Percentiles rank a stretch among this genome's conserved stretches.
Conservation (phyloP, 2,113 vertebrate species). For the Monopterus albus region DNA sequence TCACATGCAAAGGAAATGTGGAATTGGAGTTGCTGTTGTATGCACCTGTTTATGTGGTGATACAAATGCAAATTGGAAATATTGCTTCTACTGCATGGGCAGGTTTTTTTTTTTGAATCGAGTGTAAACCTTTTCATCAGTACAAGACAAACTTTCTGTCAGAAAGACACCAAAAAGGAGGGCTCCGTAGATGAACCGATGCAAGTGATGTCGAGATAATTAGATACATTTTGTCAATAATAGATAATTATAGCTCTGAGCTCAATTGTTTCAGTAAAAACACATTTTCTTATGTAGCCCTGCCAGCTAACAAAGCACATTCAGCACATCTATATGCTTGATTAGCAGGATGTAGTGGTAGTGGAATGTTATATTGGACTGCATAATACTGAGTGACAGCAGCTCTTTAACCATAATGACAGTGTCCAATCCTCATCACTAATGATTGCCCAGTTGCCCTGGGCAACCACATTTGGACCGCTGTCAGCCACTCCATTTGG, state of each 20-base stretch:
- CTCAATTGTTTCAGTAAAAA: no score
- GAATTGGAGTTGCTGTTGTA: slow-evolving; percentile 22
- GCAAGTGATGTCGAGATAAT: no score
- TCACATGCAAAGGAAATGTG: slow-evolving; percentile 43
- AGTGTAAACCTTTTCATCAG: neutral
- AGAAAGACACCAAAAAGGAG: neutral
- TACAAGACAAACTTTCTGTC: no score
- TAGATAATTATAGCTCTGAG: no score
- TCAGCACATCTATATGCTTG: slow-evolving; percentile 19
- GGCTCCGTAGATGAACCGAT: neutral
- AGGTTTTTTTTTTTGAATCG: slow-evolving; percentile 2
- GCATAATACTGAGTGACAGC: slow-evolving; percentile 12
- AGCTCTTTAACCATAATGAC: slow-evolving; percentile 36
- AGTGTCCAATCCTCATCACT: slow-evolving; percentile 16
- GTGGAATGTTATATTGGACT: neutral
- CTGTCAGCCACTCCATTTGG: slow-evolving; percentile 25
- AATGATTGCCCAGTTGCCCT: slow-evolving; percentile 22
- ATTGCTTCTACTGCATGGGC: slow-evolving; percentile 6
- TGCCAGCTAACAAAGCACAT: slow-evolving; percentile 5
- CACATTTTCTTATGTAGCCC: no score
- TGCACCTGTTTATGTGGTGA: slow-evolving; percentile 37
- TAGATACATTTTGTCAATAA: neutral
- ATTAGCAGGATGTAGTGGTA: neutral
- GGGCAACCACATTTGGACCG: slow-evolving; percentile 17
- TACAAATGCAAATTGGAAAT: slow-evolving; percentile 48